Base-by-base conservation (phyloP, 2,113 vertebrate species). In the Calidris pugnax region DNA sequence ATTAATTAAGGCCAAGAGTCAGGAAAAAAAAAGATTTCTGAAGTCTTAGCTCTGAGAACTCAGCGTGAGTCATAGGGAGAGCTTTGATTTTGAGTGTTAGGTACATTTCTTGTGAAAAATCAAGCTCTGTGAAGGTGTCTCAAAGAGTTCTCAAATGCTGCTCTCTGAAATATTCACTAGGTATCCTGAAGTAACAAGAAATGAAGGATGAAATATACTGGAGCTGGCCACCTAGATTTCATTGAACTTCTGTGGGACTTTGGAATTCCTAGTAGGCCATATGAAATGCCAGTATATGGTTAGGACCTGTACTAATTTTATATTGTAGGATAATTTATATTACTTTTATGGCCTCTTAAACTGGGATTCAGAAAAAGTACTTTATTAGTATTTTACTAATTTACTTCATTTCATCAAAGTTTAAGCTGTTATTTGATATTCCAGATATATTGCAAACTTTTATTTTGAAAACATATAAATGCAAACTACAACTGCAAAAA, bases 41-140 rank as follows among this genome's bases (percentile, higher is more conserved):
- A 84, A 90, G 73, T 37, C 17, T 85, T 43, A 71, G 50, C 1
- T 4, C 63, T 59, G 71, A 93, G 37, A 84, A 74, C 30, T 83
- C 47, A 19, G 33, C 59, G 66, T 75, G 88, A 95, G 91, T 66
- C 87, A 95, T 1, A 77, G 24, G 26, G 89, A 95, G 90, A 87
- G 84, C 77, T 92, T 74, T 2, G 88, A 89, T 92, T 97, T 75
- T 82, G 86, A 96, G 57, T 32, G 27, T 59, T 75, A 47, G 7
- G 35, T 51, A 59, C 12, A 48, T 59, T 88, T 8, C 8, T 17
- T 30, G 67, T 72, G 83, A 95, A 93, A 87, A 90, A 85, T 89
- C 86, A 87, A 73, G 64, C 74, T 95, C 86, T 79, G 84, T 92
- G 96, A 95, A 95, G 53, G 37, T 95, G 69, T 85, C 84, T 95